phyloP scores from a whole-genome alignment of 2,888 invertebrate species.

The Drosophila gaucha region DNA sequence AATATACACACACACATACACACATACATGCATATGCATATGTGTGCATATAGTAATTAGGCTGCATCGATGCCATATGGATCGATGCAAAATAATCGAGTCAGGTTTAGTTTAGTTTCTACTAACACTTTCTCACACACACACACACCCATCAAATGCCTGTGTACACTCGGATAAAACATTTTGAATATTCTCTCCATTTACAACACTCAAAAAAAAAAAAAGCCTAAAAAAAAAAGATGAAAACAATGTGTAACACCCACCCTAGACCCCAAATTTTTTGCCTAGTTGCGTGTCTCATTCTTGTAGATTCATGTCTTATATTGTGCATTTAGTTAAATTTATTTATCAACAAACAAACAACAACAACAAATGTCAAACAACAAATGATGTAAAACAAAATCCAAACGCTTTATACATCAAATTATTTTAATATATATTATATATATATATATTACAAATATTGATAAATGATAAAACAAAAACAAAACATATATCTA shows the following conservation, averaged over 20 bases:
- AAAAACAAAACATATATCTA: conserved; percentile 57
- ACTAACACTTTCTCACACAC: conserved; percentile 23
- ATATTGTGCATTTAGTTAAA: conserved; percentile 73
- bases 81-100: conserved; percentile 40
- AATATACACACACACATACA: conserved; percentile 31
- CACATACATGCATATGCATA: conserved; percentile 27
- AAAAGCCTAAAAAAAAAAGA: neutral
- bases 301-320: conserved; percentile 56
- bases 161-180: conserved; percentile 33
- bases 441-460: conserved; percentile 68
- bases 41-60: conserved; percentile 35
- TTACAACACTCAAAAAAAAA: conserved; percentile 40
- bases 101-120: conserved; percentile 48
- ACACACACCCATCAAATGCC: conserved; percentile 50
- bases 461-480: conserved; percentile 53
- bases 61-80: conserved; percentile 10
- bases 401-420: conserved; percentile 75
- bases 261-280: conserved; percentile 30
- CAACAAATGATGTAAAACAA: conserved; percentile 42
- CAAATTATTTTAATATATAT: conserved; percentile 76
- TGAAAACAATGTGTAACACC: conserved; percentile 21
- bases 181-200: conserved; percentile 56
- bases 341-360: conserved; percentile 52
- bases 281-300: conserved; percentile 53
- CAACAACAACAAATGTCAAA: conserved; percentile 31